Base-by-base conservation (phyloP, 2,888 invertebrate genomes). In the Hyposoter didymator region DNA sequence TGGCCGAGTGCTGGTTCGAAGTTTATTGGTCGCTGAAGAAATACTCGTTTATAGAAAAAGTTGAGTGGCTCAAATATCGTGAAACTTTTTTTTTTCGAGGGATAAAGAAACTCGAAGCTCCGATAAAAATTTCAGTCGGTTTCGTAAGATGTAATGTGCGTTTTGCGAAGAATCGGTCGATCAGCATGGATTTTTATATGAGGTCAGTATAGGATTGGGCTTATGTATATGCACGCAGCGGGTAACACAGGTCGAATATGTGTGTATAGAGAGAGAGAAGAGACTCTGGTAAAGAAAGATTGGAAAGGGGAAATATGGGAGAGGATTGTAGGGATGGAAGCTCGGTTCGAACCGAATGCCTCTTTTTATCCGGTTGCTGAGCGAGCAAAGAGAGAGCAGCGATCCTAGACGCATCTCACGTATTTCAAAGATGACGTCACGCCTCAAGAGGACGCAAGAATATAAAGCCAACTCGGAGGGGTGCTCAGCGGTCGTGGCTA, bases 371-470 rank as follows among this genome's bases (percentile, higher is more conserved):
- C 73, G 83, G 62, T 79, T 82, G 81, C 72, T 35, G 79, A 79
- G 79, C 45, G 76, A 52, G 79, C 84, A 70, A 79, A 75, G 59
- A 72, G 72, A 52, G 85, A 32, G 52, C 7, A 47, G 52, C 28
- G 75, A 85, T 86, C 72, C 39, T 70, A 78, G 73, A 93, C 88
- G 85, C 93, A 84, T 81, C 92, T 92, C 94, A 94, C 93, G 93
- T 94, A 93, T 92, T 92, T 89, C 91, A 87, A 92, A 93, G 93
- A 94, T 92, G 93, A 93, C 92, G 92, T 94, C 94, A 94, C 93
- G 93, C 93, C 90, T 93, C 91, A 92, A 91, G 90, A 91, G 90
- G 90, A 89, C 91, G 69, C 78, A 59, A 89, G 93, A 92, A 93
- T 93, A 93, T 93, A 92, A 93, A 93, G 92, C 91, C 86, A 84